These are phyloP conservation scores for Aradophagus sp. DNA, from an alignment of 1,140 invertebrate species.

Conservation along the genomic window DNA sequence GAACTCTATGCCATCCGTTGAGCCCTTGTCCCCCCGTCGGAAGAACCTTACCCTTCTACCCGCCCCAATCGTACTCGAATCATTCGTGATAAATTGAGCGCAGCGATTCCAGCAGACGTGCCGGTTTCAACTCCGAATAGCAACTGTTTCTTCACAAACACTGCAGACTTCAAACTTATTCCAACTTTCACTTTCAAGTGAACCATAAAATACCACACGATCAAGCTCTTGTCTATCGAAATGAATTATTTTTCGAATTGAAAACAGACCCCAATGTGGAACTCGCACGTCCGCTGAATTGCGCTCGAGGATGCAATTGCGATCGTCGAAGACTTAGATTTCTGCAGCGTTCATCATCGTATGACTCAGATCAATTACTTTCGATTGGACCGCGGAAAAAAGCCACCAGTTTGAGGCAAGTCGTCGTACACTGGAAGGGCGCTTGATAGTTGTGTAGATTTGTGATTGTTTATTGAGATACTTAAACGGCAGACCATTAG, in stretches of 20 bases:
- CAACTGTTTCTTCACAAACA: too few relatives aligned
- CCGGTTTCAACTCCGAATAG: constrained; percentile 27
- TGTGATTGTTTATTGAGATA: constrained; percentile 12
- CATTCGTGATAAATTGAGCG: constrained; percentile 24
- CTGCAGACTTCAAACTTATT: too few relatives aligned
- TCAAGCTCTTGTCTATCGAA: constrained; percentile 9
- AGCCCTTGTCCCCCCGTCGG: constrained; percentile 56
- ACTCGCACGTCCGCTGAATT: constrained; percentile 21
- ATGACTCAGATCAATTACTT: constrained; percentile 6
- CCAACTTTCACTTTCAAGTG: too few relatives aligned
- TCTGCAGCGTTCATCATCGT: constrained; percentile 41
- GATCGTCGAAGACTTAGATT: constrained; percentile 35
- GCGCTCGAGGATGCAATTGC: constrained; percentile 13
- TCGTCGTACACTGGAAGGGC: constrained; percentile 41
- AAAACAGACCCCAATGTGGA: constrained; percentile 4
- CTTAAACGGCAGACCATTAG: constrained; percentile 16
- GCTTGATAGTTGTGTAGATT: constrained; percentile 18
- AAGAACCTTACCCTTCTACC: constrained; percentile 19
- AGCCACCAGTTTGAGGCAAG: constrained; percentile 15
- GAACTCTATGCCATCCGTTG: constrained; percentile 74
- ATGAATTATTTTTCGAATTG: constrained; percentile 16
- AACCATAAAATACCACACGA: too few relatives aligned
- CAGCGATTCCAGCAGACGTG: constrained; percentile 12
- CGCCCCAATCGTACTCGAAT: constrained; percentile 29
- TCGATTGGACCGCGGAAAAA: constrained; percentile 14